phyloP scores from a whole-genome alignment of 2,797 vertebrate species.

The Hozukius guyotensis region DNA sequence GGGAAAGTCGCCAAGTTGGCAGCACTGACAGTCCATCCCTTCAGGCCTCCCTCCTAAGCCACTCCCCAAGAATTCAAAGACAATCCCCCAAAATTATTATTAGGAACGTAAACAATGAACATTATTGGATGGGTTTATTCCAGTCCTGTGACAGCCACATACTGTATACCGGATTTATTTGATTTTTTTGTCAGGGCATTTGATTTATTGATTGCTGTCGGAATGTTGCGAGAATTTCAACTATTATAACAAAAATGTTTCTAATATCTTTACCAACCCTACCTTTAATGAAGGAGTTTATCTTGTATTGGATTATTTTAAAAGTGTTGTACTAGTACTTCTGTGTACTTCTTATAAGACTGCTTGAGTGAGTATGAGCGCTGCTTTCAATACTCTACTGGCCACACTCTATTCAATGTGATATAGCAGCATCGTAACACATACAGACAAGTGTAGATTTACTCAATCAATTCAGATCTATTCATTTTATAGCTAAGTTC shows the following conservation, averaged over 20 bases:
- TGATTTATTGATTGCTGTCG: no score
- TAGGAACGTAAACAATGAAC: no score
- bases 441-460: background rate
- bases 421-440: background rate
- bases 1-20: no score
- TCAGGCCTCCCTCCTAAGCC: no score
- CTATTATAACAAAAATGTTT: no score
- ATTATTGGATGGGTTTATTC: no score
- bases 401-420: background rate
- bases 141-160: no score
- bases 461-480: background rate
- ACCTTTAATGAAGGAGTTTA: background rate
- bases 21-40: no score
- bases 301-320: background rate
- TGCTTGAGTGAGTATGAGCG: background rate
- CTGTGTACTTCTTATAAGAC: background rate
- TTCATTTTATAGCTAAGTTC: background rate
- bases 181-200: accelerated
- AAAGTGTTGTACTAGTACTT: background rate
- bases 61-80: no score
- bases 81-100: no score
- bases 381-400: background rate
- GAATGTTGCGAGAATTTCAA: background rate
- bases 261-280: accelerated
- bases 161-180: no score